Evolutionary conservation across 1,140 invertebrate species (phyloP), one percentile per base, ranked within the genome.

Genomic region (Chelonus insularis): DNA sequence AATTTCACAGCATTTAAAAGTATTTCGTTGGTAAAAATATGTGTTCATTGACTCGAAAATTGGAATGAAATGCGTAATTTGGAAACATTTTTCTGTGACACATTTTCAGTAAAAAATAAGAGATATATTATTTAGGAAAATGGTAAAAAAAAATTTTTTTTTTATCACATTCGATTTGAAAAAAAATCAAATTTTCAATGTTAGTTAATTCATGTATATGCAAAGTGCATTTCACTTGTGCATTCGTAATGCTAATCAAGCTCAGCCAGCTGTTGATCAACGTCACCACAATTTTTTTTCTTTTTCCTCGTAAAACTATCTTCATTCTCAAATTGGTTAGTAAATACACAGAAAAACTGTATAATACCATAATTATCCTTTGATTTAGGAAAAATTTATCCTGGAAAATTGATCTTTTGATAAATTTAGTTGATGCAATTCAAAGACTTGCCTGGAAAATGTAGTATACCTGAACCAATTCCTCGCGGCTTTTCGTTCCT

Each of bases 191-290:
- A 34, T 51, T 29, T 34, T 29, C 34, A 11, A 14, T 51, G 14
- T 32, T 8, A 11, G 8, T 9, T 9, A 16, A 6, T 54, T 39
- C 18, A 9, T 54, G 34, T 32, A 47, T 18, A 47, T 57, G 29
- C 12, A 57, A 29, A 48, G 41, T 11, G 14, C 23, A 34, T 34
- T 25, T 61, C 57, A 45, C 54, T 63, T 63, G 50, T 36, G 54
- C 54, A 60, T 63, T 45, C 57, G 21, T 37, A 54, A 66, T 66
- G 65, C 65, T 66, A 66, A 66, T 66, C 65, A 51, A 66, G 39
- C 43, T 54, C 34, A 57, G 29, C 61, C 61, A 63, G 61, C 61
- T 66, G 65, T 63, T 57, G 59, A 56, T 61, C 57, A 63, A 57
- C 55, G 11, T 34, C 12, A 32, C 23, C 7, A 8, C 5, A 39